A percentile compares a stretch with the other conserved stretches of the same genome.
phyloP scores from a whole-genome alignment of 1,140 invertebrate species.

The Diachasmimorpha longicaudata region DNA sequence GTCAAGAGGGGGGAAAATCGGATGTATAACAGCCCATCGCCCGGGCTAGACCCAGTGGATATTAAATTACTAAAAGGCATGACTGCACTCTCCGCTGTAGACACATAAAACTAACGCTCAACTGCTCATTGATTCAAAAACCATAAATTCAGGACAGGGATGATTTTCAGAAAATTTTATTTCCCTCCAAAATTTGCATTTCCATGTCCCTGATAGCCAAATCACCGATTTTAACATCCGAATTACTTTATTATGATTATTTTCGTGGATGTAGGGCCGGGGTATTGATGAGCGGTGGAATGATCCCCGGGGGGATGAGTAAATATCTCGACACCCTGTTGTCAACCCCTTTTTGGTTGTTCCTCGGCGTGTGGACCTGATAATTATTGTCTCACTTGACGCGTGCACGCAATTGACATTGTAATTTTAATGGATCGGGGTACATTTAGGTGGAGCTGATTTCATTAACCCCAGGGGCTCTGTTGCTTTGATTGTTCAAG shows the following conservation, averaged over 20 bases:
- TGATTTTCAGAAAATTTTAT: background rate
- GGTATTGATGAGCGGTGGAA: background rate
- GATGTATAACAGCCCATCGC: background rate
- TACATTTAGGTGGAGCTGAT: background rate
- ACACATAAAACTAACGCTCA: background rate
- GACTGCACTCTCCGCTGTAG: background rate
- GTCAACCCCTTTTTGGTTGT: background rate
- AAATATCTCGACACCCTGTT: background rate
- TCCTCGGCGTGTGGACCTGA: background rate
- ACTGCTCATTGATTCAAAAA: background rate
- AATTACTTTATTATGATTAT: slow-evolving; percentile 7
- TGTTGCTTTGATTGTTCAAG: background rate
- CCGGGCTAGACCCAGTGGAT: background rate
- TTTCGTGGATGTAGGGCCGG: background rate
- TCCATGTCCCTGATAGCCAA: background rate
- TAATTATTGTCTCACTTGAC: slow-evolving; percentile 7
- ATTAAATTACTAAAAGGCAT: slow-evolving; percentile 5
- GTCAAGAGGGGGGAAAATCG: background rate
- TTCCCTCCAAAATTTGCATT: background rate
- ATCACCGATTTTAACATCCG: background rate
- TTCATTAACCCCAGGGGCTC: slow-evolving; percentile 9
- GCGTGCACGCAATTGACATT: slow-evolving; percentile 15
- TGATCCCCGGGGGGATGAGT: background rate
- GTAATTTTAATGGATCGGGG: slow-evolving; percentile 7
- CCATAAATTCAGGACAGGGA: too few relatives aligned